Percentiles rank a stretch among this genome's conserved stretches.
phyloP scores from a whole-genome alignment of 2,797 vertebrate genomes.

The Alcedo quadribrachys region DNA sequence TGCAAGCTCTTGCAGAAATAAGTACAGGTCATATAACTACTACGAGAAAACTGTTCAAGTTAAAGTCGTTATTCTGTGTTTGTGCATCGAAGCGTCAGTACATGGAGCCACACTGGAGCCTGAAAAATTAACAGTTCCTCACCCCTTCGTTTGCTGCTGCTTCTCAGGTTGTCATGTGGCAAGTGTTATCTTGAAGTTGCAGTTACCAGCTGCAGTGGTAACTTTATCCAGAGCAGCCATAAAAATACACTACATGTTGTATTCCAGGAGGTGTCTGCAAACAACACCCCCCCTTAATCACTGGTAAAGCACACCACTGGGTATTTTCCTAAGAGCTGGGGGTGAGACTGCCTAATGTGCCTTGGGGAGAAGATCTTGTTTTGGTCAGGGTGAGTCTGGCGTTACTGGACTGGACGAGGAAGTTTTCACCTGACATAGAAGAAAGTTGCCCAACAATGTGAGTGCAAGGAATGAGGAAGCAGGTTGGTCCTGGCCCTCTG shows the following conservation, averaged over 20 bases:
- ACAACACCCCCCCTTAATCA: fast-evolving
- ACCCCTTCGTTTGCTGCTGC: background rate
- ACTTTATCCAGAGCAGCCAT: background rate
- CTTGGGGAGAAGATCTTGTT: background rate
- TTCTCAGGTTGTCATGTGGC: background rate
- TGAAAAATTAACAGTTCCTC: background rate
- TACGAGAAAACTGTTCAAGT: background rate
- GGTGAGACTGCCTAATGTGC: background rate
- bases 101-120: fast-evolving
- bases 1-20: background rate
- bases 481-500: background rate
- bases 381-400: background rate
- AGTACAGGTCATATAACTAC: background rate
- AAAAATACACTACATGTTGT: background rate
- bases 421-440: background rate
- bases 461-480: conserved; percentile 14
- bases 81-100: background rate
- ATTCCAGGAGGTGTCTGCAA: background rate
- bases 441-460: background rate
- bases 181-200: background rate
- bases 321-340: fast-evolving
- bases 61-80: background rate
- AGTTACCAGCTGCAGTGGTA: background rate
- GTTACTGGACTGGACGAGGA: background rate
- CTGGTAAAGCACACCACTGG: fast-evolving